A percentile compares a stretch with the other conserved stretches of the same genome.
Conservation (phyloP, 2,888 invertebrate genomes). For the Sarcophaga rosellei region DNA sequence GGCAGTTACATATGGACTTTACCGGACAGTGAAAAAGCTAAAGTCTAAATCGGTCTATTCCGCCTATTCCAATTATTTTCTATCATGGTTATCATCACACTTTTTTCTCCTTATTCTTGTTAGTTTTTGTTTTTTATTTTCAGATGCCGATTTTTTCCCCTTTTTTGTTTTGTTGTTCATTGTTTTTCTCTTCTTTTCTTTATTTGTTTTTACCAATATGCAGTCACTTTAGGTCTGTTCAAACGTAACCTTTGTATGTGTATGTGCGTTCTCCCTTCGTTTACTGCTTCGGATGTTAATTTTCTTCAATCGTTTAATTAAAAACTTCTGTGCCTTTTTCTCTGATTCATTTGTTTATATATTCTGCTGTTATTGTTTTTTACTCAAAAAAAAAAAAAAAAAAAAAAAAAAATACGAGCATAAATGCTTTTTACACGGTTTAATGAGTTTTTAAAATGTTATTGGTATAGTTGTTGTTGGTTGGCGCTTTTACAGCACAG, state of each 20-base stretch:
- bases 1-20: too few species aligned
- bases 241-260: background rate
- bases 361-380: conserved; percentile 14
- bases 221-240: conserved; percentile 20
- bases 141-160: conserved; percentile 37
- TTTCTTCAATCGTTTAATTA: conserved; percentile 60
- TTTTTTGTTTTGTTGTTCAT: conserved; percentile 21
- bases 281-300: conserved; percentile 12
- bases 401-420: background rate
- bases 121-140: conserved; percentile 19
- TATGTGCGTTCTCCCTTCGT: conserved; percentile 5
- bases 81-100: too few species aligned
- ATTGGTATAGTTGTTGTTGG: conserved; percentile 33
- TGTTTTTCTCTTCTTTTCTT: conserved; percentile 3
- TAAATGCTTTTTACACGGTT: conserved; percentile 55
- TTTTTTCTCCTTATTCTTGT: conserved; percentile 5
- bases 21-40: too few species aligned
- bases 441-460: conserved; percentile 56
- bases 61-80: too few species aligned
- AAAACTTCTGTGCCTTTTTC: conserved; percentile 44
- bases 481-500: conserved; percentile 5
- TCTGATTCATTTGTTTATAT: background rate
- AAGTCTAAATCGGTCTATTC: too few species aligned
- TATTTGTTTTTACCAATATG: conserved; percentile 21
- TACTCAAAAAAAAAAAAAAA: conserved; percentile 34